Evolutionary conservation across 2,888 invertebrate genomes (phyloP), one percentile per base, ranked within the genome.

Genomic region (Heliconius sara): DNA sequence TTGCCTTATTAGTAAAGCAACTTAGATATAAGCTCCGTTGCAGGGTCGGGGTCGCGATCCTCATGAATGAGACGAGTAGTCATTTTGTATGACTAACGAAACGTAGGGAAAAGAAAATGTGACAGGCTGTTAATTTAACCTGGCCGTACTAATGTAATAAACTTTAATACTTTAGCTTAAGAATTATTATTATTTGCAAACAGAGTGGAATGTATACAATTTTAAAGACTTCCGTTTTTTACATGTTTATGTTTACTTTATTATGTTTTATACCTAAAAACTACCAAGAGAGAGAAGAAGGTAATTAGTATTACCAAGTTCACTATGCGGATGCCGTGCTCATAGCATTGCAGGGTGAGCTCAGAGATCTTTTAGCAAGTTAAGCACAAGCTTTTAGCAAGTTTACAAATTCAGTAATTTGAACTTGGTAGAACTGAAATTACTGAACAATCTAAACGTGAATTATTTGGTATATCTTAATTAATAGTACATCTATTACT

Each of bases 21-120:
- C 77, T 68, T 27, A 65, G 27, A 27, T 79, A 82, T 74, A 78
- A 76, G 79, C 75, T 76, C 80, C 78, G 71, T 79, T 79, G 76
- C 63, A 25, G 27, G 76, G 76, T 79, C 78, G 83, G 82, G 83
- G 83, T 83, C 81, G 76, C 83, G 78, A 75, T 83, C 83, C 79
- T 82, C 82, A 78, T 83, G 83, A 83, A 83, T 80, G 82, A 80
- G 76, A 82, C 80, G 22, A 22, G 52, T 63, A 22, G 52, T 63
- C 79, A 65, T 82, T 79, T 76, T 73, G 77, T 82, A 79, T 80
- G 68, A 76, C 22, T 67, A 71, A 80, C 80, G 68, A 57, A 60
- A 73, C 30, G 70, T 65, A 22, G 30, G 60, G 72, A 52, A 72
- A 52, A 47, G 47, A 63, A 78, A 77, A 77, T 65, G 30, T 57